Evolutionary conservation across 2,888 invertebrate species (phyloP), one percentile per base, ranked within the genome.

Genomic region (Oscheius sp.): DNA sequence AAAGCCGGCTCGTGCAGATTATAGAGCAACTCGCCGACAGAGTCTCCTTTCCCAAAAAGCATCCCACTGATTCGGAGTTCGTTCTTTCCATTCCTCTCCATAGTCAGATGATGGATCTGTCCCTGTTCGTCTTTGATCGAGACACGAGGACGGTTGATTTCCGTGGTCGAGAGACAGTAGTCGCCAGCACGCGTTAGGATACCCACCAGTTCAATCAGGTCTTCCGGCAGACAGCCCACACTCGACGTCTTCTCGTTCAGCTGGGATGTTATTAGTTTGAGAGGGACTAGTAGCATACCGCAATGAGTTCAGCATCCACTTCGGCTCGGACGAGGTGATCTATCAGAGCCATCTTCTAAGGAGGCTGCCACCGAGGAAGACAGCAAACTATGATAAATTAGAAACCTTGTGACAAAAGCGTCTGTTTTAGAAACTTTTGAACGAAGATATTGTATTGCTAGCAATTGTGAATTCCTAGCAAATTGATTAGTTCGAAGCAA

Each of bases 11-110:
- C 47, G 5, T 37, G 32, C 10, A 59, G 50, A 9, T 58, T 57
- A 33, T 70, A 70, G 42, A 70, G 48, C 58, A 70, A 29, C n/a
- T 70, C 70, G 7, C 70, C 70, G 33, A 70, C 48, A 13, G 47
- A 42, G 13, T 42, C 29, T 21, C 58, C 70, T 1, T 9, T 33
- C 7, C 70, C 58, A 47, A 58, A 58, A n/a, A 70, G 58, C 47
- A 70, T 57, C 21, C 70, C 70, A 7, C 33, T n/a, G 10, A 70
- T 33, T 29, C 48, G 42, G 55, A 37, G 32, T 2, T 33, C 37
- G 2, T 42, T 29, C 29, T 68, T 53, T 11, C 10, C 21, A n/a
- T 11, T 35, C 55, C 29, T 1, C 42, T 68, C 42, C 35, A 68
- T 53, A 4, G 21, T 13, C 1, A 68, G 37, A 37, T 68, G 68